phyloP scores from a whole-genome alignment of 2,888 invertebrate species.

The Dioctria rufipes region DNA sequence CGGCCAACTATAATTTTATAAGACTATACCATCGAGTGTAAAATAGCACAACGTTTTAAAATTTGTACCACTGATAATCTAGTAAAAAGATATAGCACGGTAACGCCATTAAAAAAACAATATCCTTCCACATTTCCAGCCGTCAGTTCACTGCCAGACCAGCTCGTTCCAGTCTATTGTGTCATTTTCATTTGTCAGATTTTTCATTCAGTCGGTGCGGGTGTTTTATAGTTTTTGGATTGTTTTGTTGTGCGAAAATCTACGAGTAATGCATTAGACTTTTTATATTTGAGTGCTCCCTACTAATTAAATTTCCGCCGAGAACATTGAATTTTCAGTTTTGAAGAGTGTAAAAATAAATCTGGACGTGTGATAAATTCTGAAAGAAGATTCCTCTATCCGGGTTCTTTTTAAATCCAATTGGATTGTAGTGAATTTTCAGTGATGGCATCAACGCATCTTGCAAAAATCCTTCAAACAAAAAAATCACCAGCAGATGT shows the following conservation, averaged over 20 bases:
- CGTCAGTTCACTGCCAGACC: too few species aligned
- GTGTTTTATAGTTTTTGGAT: conserved; percentile 1
- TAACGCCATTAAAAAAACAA: too few species aligned
- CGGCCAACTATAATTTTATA: too few species aligned
- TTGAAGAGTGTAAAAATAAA: not conserved
- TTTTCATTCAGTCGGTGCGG: conserved; percentile 22
- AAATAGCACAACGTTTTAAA: too few species aligned
- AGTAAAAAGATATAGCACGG: too few species aligned
- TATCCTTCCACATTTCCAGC: too few species aligned
- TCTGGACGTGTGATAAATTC: not conserved
- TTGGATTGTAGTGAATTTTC: not conserved
- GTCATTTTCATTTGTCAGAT: not conserved
- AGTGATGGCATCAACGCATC: conserved; percentile 57
- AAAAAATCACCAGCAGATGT: conserved; percentile 58
- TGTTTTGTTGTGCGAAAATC: not conserved
- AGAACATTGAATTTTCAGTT: not conserved
- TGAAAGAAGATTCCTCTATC: not conserved
- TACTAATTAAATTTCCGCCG: conserved; percentile 15
- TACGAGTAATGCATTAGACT: too few species aligned
- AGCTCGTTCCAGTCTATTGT: not conserved
- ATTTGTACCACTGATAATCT: too few species aligned
- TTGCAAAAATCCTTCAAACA: conserved; percentile 55
- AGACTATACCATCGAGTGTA: too few species aligned
- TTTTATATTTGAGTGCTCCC: too few species aligned
- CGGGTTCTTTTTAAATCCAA: too few species aligned